phyloP scores from a whole-genome alignment of 2,888 invertebrate species.

The Phorcus lineatus region DNA sequence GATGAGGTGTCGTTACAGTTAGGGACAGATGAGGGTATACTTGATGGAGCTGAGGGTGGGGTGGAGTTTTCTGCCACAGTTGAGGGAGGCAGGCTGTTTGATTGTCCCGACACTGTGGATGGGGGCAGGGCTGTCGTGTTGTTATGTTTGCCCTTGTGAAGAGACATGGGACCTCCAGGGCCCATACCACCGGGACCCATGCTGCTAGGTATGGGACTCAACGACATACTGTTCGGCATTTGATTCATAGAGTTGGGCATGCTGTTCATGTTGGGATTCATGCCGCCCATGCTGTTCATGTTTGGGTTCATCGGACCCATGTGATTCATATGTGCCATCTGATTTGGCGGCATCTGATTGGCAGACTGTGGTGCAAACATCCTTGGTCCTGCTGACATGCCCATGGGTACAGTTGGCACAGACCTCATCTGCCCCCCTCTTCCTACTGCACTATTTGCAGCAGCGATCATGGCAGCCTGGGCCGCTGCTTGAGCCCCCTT shows the following conservation, averaged over 20 bases:
- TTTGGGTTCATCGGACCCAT: constrained; percentile 50
- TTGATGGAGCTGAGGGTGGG: not conserved
- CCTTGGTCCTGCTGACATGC: not conserved
- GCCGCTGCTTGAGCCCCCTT: constrained; percentile 73
- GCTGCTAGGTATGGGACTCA: constrained; percentile 19
- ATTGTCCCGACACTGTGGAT: constrained; percentile 20
- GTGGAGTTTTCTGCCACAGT: not conserved
- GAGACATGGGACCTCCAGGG: not conserved
- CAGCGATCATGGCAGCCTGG: constrained; percentile 71
- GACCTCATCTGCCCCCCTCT: constrained; percentile 5
- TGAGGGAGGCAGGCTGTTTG: not conserved
- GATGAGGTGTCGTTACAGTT: not conserved
- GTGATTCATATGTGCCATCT: constrained; percentile 59
- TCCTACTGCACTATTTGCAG: constrained; percentile 63
- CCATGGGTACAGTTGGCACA: constrained; percentile 8
- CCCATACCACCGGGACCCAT: constrained; percentile 7
- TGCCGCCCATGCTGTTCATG: constrained; percentile 44
- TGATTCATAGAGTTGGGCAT: constrained; percentile 50
- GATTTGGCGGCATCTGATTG: constrained; percentile 29
- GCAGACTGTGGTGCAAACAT: constrained; percentile 16
- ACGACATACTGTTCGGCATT: constrained; percentile 36
- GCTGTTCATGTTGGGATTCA: constrained; percentile 21
- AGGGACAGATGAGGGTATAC: not conserved
- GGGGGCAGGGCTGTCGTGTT: constrained; percentile 7
- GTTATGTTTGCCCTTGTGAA: not conserved